These are phyloP conservation scores for Anoplophora glabripennis DNA, from an alignment of 1,140 invertebrate genomes.

Conservation along the genomic window DNA sequence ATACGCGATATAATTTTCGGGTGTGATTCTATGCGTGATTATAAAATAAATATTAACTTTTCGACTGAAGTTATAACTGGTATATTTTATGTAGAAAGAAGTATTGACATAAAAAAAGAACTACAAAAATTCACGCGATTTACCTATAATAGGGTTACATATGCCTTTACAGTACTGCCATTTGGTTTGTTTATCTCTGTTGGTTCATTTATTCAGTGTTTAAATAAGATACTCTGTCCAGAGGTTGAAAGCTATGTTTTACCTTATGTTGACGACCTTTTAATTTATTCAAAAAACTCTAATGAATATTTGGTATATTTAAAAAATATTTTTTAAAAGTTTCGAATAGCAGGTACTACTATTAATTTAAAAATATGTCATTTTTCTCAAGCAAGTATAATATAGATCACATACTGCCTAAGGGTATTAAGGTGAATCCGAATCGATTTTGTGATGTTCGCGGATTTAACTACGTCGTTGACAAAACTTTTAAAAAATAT, in stretches of 20 bases:
- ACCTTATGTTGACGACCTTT: background rate
- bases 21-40: slow-evolving; percentile 31
- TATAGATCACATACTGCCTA: background rate
- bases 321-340: background rate
- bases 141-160: background rate
- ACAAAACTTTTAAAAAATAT: background rate
- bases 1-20: slow-evolving; percentile 28
- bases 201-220: background rate
- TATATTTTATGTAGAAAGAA: background rate
- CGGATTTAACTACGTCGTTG: background rate
- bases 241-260: background rate
- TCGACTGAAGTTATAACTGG: background rate
- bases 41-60: slow-evolving; percentile 18
- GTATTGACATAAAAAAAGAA: background rate
- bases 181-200: background rate
- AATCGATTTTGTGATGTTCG: background rate
- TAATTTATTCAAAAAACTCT: background rate
- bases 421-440: background rate
- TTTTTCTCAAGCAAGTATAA: background rate
- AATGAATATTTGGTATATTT: background rate
- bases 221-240: background rate
- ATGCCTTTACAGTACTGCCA: background rate
- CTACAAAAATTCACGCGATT: background rate
- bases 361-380: slow-evolving; percentile 3
- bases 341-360: background rate